Evolutionary conservation across 2,888 invertebrate genomes (phyloP).

Genomic region (Oligia fasciuncula): DNA sequence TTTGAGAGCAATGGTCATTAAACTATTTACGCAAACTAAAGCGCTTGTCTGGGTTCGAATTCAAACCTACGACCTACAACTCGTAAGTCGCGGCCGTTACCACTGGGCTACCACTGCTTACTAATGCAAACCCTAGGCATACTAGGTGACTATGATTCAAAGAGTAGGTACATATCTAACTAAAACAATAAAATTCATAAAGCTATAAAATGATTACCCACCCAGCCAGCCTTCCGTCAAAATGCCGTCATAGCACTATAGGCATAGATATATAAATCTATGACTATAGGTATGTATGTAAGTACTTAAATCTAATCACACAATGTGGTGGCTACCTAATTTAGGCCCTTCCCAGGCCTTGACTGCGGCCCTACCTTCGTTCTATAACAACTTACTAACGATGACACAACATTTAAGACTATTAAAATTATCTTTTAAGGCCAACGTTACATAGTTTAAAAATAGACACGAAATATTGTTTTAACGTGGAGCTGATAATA

Average conservation of each 20-base stretch:
- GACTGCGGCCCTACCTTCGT: slow-evolving; percentile 35
- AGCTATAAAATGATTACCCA: not conserved
- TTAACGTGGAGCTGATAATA: slow-evolving; percentile 10
- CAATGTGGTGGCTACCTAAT: slow-evolving; percentile 9
- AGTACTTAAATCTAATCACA: slow-evolving; percentile 30
- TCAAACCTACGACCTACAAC: too few relatives aligned
- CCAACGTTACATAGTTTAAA: slow-evolving; percentile 27
- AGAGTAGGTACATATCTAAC: not conserved
- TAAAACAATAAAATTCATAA: not conserved
- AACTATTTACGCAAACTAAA: too few relatives aligned
- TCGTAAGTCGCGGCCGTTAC: too few relatives aligned
- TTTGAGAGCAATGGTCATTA: too few relatives aligned
- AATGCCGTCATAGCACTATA: slow-evolving; percentile 24
- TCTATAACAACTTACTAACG: slow-evolving; percentile 3
- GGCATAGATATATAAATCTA: too few relatives aligned
- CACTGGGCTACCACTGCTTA: too few relatives aligned
- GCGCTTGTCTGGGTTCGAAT: too few relatives aligned
- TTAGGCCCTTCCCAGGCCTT: slow-evolving; percentile 55
- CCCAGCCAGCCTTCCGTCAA: not conserved
- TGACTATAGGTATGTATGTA: too few relatives aligned
- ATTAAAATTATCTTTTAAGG: slow-evolving; percentile 30
- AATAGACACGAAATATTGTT: slow-evolving; percentile 8
- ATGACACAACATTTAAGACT: slow-evolving; percentile 30
- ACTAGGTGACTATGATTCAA: not conserved
- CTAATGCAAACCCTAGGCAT: not conserved